These are phyloP conservation scores for Benthosema pterotum DNA, from an alignment of 2,797 vertebrate species.

Conservation along the genomic window DNA sequence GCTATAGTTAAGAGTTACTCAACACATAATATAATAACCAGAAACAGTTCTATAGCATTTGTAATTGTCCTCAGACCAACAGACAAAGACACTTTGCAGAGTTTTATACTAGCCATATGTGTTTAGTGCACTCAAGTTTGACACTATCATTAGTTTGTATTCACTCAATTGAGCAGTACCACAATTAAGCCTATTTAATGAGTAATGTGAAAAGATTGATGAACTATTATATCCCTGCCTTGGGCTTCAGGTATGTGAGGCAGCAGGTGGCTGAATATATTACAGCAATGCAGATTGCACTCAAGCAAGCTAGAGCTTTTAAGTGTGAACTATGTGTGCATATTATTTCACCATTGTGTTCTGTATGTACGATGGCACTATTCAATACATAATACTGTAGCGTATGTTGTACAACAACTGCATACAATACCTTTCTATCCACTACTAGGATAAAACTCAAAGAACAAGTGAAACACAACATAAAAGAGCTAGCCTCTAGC, in stretches of 20 bases:
- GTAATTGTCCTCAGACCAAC: conserved; percentile 39
- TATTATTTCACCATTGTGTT: background rate
- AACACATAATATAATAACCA: conserved; percentile 38
- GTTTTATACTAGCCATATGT: conserved; percentile 68
- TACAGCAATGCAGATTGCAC: conserved; percentile 48
- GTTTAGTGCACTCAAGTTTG: conserved; percentile 63
- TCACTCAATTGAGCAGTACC: conserved; percentile 71
- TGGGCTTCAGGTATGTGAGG: conserved; percentile 45
- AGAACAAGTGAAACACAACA: too few relatives aligned
- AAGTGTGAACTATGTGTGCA: conserved; percentile 18
- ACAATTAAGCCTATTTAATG: conserved; percentile 71
- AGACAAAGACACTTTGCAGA: conserved; percentile 38
- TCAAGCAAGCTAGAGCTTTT: conserved; percentile 61
- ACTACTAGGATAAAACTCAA: too few relatives aligned
- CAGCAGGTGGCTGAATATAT: conserved; percentile 69
- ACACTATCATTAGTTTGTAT: conserved; percentile 64
- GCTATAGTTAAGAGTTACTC: conserved; percentile 30
- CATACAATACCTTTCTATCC: too few relatives aligned
- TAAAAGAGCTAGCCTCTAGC: too few relatives aligned
- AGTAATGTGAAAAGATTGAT: conserved; percentile 64
- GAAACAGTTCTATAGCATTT: conserved; percentile 39
- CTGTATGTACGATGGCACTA: too few relatives aligned
- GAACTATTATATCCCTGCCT: conserved; percentile 48
- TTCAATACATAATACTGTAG: too few relatives aligned
- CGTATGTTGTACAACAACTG: too few relatives aligned